These are phyloP conservation scores for Oenanthe oenanthe DNA, from an alignment of 2,113 vertebrate genomes.

Conservation along the genomic window DNA sequence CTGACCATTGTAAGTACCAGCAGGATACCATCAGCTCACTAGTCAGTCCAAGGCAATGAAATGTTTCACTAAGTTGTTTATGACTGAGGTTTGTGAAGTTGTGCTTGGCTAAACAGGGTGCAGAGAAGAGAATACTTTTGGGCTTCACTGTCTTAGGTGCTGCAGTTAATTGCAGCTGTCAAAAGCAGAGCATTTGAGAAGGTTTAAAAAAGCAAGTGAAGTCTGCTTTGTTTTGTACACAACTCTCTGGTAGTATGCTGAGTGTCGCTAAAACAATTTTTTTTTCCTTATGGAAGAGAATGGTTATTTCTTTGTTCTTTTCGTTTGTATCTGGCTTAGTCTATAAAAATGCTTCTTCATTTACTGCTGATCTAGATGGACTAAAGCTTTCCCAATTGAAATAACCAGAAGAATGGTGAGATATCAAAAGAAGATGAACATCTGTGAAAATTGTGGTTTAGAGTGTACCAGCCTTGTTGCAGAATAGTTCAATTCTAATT, in stretches of 20 bases:
- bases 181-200: background rate
- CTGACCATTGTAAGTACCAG: fast-evolving
- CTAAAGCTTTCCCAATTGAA: background rate
- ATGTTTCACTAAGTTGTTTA: background rate
- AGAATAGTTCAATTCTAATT: background rate
- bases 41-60: too few species aligned
- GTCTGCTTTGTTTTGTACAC: background rate
- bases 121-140: background rate
- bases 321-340: background rate
- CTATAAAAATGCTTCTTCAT: background rate
- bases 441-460: background rate
- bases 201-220: background rate
- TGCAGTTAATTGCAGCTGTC: background rate
- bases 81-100: background rate
- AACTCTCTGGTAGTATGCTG: background rate
- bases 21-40: background rate
- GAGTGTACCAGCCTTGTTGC: background rate
- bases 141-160: background rate
- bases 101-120: background rate
- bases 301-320: background rate
- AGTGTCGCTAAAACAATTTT: background rate
- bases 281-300: background rate
- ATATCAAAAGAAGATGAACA: background rate
- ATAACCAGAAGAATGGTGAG: background rate
- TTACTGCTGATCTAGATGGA: background rate